Base-by-base conservation (phyloP, 2,113 vertebrate species). In the Zootoca vivipara region DNA sequence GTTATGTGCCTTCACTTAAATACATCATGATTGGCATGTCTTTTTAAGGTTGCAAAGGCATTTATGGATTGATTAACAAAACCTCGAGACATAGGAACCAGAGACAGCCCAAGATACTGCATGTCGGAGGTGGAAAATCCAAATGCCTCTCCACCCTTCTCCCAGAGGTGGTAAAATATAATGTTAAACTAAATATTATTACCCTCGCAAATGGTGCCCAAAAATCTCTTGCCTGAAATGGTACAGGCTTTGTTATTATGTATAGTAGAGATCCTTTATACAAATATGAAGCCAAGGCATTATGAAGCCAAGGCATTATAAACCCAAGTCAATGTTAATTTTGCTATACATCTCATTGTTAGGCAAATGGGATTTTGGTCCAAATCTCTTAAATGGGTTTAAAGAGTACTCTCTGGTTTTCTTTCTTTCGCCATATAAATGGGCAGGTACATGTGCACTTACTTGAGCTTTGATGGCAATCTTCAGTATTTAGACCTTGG, bases 381-480 rank as follows among this genome's bases (percentile, higher is more conserved):
- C 92, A 94, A 92, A 92, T 86, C 92, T 81, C 83, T 84, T 77
- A 88, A 83, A 93, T 70, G 87, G 89, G 93, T 95, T 95, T 94
- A 93, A 93, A 92, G 92, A 90, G 67, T 86, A 28, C 81, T 92
- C 78, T 69, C 77, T 84, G 86, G 89, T 92, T 93, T 87, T 92
- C 87, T 89, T 92, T 93, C 94, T 90, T 62, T 87, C 5, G 91
- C 86, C 90, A 92, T 91, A 91, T 93, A 82, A 93, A 81, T 90
- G 92, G 56, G 33, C 87, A 89, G 91, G 92, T 91, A 91, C 94
- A 91, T 89, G 70, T 89, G 75, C 46, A 86, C 86, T 89, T 91
- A 86, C 86, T 89, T 91, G 92, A 42, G 46, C 46, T 52, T 52
- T 52, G 46, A 20, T 62, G 16, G 8, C 67, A 10, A 10, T 0